Conservation (phyloP, 2,888 invertebrate genomes). For the Alentia gelatinosa region DNA sequence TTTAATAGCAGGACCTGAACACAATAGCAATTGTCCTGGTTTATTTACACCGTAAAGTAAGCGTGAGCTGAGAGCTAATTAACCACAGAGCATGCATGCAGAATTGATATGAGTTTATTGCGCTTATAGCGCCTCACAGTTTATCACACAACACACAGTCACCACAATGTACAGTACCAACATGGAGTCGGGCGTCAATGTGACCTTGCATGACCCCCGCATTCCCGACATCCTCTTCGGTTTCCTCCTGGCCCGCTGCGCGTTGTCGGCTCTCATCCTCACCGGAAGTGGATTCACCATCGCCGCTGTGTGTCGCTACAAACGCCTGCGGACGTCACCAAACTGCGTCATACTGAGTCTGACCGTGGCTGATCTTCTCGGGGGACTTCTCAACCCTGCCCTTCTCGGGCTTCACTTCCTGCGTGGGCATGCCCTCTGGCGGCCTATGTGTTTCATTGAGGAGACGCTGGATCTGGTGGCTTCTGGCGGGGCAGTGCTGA, state of each 20-base stretch:
- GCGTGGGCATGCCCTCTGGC: not conserved
- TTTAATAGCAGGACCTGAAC: too few relatives aligned
- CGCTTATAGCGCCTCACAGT: too few relatives aligned
- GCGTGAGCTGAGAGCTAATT: too few relatives aligned
- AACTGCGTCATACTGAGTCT: not conserved
- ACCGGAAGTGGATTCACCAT: not conserved
- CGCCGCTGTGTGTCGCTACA: not conserved
- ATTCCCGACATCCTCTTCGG: not conserved
- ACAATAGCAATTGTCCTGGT: too few relatives aligned
- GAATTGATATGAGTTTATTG: too few relatives aligned
- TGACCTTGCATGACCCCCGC: not conserved
- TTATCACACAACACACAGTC: too few relatives aligned
- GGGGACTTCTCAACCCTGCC: not conserved
- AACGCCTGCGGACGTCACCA: not conserved
- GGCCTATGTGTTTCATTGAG: not conserved
- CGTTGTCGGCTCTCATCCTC: not conserved
- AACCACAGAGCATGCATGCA: too few relatives aligned
- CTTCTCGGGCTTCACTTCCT: constrained; percentile 14
- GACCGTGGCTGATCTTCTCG: not conserved
- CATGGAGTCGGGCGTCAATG: not conserved
- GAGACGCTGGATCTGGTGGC: not conserved
- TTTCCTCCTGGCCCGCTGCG: constrained; percentile 12
- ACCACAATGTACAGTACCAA: too few relatives aligned
- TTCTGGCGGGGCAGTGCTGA: not conserved
- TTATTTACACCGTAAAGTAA: too few relatives aligned